Percentiles rank a stretch among this genome's conserved stretches.
Evolutionary conservation across 2,797 vertebrate species (phyloP).

Genomic region (Ambastaia sidthimunki): DNA sequence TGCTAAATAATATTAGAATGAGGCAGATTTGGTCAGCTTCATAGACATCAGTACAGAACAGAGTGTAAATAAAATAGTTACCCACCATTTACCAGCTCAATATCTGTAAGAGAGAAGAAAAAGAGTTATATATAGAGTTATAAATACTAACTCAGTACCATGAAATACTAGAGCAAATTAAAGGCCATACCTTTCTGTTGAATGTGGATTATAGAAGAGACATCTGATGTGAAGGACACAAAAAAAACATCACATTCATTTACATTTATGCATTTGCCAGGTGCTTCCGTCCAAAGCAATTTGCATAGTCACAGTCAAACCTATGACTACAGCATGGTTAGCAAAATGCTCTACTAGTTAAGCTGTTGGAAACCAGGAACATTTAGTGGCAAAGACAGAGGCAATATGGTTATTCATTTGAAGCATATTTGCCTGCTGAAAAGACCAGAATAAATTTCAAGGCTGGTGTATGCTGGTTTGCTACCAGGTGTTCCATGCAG

Average conservation of each 20-base stretch:
- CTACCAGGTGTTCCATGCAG: too few species aligned
- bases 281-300: neutral
- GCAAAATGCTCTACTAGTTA: too few species aligned
- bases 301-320: neutral
- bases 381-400: too few species aligned
- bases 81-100: slow-evolving; percentile 76
- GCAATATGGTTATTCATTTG: too few species aligned
- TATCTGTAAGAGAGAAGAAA: slow-evolving; percentile 65
- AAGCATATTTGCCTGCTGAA: too few species aligned
- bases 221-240: slow-evolving; percentile 72
- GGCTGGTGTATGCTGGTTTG: too few species aligned
- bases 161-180: neutral
- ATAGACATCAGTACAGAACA: neutral
- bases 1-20: slow-evolving; percentile 56
- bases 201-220: slow-evolving; percentile 76
- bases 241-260: slow-evolving; percentile 6
- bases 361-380: too few species aligned
- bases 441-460: too few species aligned
- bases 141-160: neutral
- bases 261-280: neutral
- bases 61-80: neutral
- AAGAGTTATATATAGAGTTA: neutral
- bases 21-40: neutral
- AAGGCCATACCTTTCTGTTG: slow-evolving; percentile 73
- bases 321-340: too few species aligned